Conservation (phyloP, 2,888 invertebrate species). For the Temnothorax unifasciatus region DNA sequence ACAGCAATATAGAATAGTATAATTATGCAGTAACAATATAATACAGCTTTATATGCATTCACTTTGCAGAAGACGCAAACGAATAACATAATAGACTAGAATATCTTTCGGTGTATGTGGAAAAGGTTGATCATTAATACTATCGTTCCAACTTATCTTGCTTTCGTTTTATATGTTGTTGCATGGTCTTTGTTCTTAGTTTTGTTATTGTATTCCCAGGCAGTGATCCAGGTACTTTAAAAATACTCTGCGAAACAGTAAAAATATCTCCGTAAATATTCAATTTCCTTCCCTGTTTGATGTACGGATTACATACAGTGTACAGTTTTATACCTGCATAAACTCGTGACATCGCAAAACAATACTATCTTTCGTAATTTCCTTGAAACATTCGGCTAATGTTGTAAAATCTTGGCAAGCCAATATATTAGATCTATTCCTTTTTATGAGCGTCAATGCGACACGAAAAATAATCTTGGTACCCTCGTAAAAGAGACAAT, state of each 20-base stretch:
- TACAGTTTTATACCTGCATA: constrained; percentile 90
- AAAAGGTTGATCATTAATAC: constrained; percentile 69
- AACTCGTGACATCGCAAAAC: constrained; percentile 96
- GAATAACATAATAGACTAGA: constrained; percentile 79
- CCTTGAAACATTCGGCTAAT: constrained; percentile 93
- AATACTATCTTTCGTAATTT: constrained; percentile 92
- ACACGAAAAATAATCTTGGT: constrained; percentile 97
- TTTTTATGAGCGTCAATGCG: constrained; percentile 93
- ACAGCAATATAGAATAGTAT: constrained; percentile 38
- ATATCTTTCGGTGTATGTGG: constrained; percentile 63
- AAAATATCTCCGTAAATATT: constrained; percentile 11
- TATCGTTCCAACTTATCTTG: constrained; percentile 81
- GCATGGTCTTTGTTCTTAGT: constrained; percentile 88
- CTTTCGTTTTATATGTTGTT: constrained; percentile 87
- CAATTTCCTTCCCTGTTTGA: constrained; percentile 24
- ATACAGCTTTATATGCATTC: constrained; percentile 68
- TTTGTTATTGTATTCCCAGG: constrained; percentile 90
- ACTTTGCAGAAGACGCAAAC: constrained; percentile 60
- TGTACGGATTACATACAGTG: neutral
- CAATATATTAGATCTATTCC: constrained; percentile 91
- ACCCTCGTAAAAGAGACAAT: constrained; percentile 97
- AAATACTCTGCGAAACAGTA: constrained; percentile 89
- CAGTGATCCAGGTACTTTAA: constrained; percentile 93
- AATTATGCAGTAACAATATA: constrained; percentile 63
- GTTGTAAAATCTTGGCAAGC: constrained; percentile 93